Evolutionary conservation across 2,888 invertebrate genomes (phyloP), one percentile per base, ranked within the genome.

Genomic region (Kuschelorhynchus macadamiae): DNA sequence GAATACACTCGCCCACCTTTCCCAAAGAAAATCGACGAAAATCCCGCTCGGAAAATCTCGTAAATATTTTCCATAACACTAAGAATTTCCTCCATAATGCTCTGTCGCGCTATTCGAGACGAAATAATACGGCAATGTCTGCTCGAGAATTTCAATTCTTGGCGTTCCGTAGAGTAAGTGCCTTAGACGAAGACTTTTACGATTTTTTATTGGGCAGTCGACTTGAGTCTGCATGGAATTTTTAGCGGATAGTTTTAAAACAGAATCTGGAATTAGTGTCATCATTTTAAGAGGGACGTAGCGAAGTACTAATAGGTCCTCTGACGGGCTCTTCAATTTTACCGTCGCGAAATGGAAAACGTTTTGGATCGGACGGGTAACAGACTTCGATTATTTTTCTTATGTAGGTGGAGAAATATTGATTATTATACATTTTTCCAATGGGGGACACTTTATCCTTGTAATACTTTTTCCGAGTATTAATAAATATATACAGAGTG

Each of bases 1-100:
- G 49, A 25, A 25, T 25, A 36, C 7, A 7, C 25, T 49, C 25
- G 7, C 41, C 55, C 63, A 57, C 50, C 44, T 57, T 65, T 50
- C 50, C 14, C 25, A 20, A 16, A 33, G 44, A 65, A 56, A 62
- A 62, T 65, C 17, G 21, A 12, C 32, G 57, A 50, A 64, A 64
- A 57, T 50, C 46, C 46, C 57, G 36, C 44, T 50, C 33, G 17
- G 25, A 68, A 56, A 63, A 53, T 63, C 63, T 59, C 68, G 68
- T 68, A 68, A 68, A 68, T 68, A 68, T 63, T 68, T 68, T 63
- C 63, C 68, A 68, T 68, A 68, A 68, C 68, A 63, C 68, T 63
- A 63, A 68, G 68, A 68, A 68, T 68, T 68, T 63, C 68, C 46
- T 63, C 57, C 47, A 62, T 68, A 63, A 68, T 68, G 68, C 59